These are phyloP conservation scores for Mya arenaria DNA, from an alignment of 1,140 invertebrate species.

Conservation along the genomic window DNA sequence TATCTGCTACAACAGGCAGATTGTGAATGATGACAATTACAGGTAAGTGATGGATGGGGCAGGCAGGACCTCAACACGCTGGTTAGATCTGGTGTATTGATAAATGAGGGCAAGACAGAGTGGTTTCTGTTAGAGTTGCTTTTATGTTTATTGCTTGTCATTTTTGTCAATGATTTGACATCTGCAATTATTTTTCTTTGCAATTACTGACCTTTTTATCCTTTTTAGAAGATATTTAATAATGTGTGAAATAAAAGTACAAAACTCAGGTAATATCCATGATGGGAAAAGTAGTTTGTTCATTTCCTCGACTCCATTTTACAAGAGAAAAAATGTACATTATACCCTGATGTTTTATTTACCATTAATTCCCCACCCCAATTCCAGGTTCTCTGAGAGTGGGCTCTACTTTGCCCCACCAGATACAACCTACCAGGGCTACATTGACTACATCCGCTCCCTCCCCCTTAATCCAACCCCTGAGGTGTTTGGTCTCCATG, in stretches of 20 bases:
- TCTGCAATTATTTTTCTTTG: not conserved
- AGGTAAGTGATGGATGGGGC: no score
- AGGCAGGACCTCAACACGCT: no score
- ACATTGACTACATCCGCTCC: constrained; percentile 78
- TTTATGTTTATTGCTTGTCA: not conserved
- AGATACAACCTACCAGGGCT: constrained; percentile 82
- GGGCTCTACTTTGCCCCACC: constrained; percentile 91
- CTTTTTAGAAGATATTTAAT: no score
- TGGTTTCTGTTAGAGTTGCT: not conserved
- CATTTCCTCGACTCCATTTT: no score
- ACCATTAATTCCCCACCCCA: no score
- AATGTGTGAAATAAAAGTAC: not conserved
- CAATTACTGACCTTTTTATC: not conserved
- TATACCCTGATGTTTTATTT: no score
- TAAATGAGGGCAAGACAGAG: no score
- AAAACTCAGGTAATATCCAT: not conserved
- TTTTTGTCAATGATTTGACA: not conserved
- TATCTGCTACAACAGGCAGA: constrained; percentile 75
- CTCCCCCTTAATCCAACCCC: constrained; percentile 79
- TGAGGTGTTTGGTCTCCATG: constrained; percentile 81
- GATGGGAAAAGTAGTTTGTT: not conserved
- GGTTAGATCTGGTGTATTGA: no score
- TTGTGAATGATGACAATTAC: constrained; percentile 78
- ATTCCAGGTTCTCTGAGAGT: constrained; percentile 80
- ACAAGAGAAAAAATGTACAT: no score